Evolutionary conservation across 2,888 invertebrate genomes (phyloP), one percentile per base, ranked within the genome.

Genomic region (Antitype chi): DNA sequence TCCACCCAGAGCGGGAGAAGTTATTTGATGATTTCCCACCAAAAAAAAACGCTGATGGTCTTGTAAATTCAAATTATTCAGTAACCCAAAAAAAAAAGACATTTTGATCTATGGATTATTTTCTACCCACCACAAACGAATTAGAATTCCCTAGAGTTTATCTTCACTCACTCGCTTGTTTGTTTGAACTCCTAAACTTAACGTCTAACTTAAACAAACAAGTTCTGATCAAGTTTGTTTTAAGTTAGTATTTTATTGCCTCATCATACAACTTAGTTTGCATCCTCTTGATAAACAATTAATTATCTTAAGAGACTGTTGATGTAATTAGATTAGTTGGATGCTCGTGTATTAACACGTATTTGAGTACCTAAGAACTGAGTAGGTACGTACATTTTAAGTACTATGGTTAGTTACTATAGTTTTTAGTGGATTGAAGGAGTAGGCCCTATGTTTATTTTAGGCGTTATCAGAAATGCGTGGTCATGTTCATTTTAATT

Each of bases 271-370:
- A 81, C 81, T 81, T 76, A 87, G 80, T 87, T 87, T 72, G 70
- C 82, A 74, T 79, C 77, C 70, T n/a, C 85, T 87, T 82, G 78
- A 80, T 82, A 84, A 81, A 86, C 85, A 86, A 85, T 86, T 86
- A 76, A 86, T 83, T 87, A 85, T 85, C 79, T 83, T 77, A 78
- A 74, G 76, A 78, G 62, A 68, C 73, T 74, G 62, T 69, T 73
- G 70, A 83, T 83, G 70, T 76, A 76, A 87, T 85, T 83, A 69
- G 79, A 82, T 86, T 85, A 78, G 76, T 80, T 80, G 15, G 70
- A 32, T 62, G 68, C 17, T 70, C 53, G n/a, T 63, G 25, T 60
- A 73, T 73, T 32, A 53, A 64, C 79, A 64, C 23, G 57, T 78
- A 64, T n/a, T 52, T 72, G 32, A 49, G 47, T 53, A 52, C 28